Evolutionary conservation across 1,140 invertebrate genomes (phyloP).

Genomic region (Penaeus indicus): DNA sequence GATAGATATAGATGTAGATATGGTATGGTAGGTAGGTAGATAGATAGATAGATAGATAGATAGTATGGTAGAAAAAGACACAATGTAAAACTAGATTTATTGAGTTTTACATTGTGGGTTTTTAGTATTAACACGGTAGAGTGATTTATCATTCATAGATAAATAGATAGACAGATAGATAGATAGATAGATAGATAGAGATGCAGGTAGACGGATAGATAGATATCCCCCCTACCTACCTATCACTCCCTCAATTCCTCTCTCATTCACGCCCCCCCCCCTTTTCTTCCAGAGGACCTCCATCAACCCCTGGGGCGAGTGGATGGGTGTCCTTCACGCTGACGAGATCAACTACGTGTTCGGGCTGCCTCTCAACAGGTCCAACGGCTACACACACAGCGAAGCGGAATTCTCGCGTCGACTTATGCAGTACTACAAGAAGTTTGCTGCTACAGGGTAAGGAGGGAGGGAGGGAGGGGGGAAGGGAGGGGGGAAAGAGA

Average conservation of each 20-base stretch:
- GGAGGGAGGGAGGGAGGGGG: conserved; percentile 65
- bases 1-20: too few relatives aligned
- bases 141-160: too few relatives aligned
- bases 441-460: conserved; percentile 90
- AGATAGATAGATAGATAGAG: too few relatives aligned
- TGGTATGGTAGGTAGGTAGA: too few relatives aligned
- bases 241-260: background rate
- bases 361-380: conserved; percentile 89
- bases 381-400: conserved; percentile 82
- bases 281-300: conserved; percentile 84
- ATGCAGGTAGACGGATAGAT: too few relatives aligned
- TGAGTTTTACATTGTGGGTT: too few relatives aligned
- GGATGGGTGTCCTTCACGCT: conserved; percentile 98
- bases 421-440: conserved; percentile 88
- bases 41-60: too few relatives aligned
- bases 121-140: too few relatives aligned
- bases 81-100: too few relatives aligned
- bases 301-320: conserved; percentile 91
- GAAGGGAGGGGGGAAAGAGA: background rate
- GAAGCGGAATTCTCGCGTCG: conserved; percentile 86
- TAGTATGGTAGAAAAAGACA: too few relatives aligned
- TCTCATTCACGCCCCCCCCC: background rate
- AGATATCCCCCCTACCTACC: background rate
- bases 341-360: conserved; percentile 98
- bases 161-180: too few relatives aligned